Evolutionary conservation across 2,888 invertebrate species (phyloP), one percentile per base, ranked within the genome.

Genomic region (Hemaris fuciformis): DNA sequence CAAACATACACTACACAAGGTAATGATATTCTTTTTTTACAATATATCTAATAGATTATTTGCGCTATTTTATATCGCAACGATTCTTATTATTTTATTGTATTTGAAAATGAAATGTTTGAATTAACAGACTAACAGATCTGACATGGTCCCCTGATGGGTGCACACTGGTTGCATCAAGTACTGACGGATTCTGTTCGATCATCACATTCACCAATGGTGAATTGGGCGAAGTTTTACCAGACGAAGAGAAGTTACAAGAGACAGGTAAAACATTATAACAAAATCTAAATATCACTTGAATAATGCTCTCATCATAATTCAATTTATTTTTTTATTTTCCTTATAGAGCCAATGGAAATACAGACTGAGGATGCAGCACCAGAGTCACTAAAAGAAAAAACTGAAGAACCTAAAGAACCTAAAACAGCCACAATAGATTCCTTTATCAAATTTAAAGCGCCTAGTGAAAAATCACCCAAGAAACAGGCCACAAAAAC

Each of bases 121-220:
- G 10, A n/a, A 56, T 0, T 58, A 63, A 0, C 75, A 91, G 91
- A 62, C 68, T 91, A 53, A 91, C 91, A 7, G 91, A 91, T 69
- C 69, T 92, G 65, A 79, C 85, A 0, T 92, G 91, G 91, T 88
- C 90, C 0, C 71, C 79, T 0, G 85, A 87, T 70, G 89, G 88
- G 0, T 77, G 66, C 10, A 73, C 76, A 25, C 76, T 92, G 70
- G 87, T 89, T 18, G 91, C 89, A 0, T 85, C 88, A 63, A 91
- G 91, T 63, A 91, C 92, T 0, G 92, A 92, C 67, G 92, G 92
- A 0, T 92, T 85, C 80, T 91, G 91, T 66, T 92, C 92, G 4
- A 83, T 91, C 63, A 79, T 92, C 66, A 80, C 81, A 25, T 91
- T 91, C 76, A 64, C 70, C 0, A 69, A 64, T 0, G 80, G 74